phyloP scores from a whole-genome alignment of 2,113 vertebrate species.

The Serinus canaria region DNA sequence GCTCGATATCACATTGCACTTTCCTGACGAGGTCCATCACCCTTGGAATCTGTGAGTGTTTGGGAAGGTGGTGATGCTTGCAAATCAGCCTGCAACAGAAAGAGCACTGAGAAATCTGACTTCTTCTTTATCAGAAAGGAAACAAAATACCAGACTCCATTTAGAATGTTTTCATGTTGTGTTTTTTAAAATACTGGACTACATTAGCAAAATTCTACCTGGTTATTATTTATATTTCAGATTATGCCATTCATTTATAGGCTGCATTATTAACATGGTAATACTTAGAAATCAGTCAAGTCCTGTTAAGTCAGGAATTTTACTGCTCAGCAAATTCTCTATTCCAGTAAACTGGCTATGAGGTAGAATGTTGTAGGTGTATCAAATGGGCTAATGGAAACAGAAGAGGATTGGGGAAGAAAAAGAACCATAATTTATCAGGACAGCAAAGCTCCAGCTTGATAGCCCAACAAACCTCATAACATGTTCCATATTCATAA shows the following conservation, averaged over 20 bases:
- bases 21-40: constrained; percentile 45
- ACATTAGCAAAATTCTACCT: background rate
- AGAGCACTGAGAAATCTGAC: background rate
- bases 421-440: background rate
- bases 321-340: background rate
- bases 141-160: background rate
- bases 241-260: background rate
- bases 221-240: background rate
- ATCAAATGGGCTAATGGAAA: background rate
- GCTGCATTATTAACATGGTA: background rate
- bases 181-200: background rate
- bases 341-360: background rate
- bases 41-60: constrained; percentile 35
- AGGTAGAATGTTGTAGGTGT: background rate
- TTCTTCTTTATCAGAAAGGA: constrained; percentile 6
- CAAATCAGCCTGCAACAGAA: constrained; percentile 46
- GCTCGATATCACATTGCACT: background rate
- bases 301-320: background rate
- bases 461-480: background rate
- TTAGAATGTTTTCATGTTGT: background rate
- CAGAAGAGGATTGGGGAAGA: background rate
- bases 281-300: background rate
- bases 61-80: constrained; percentile 38
- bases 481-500: background rate
- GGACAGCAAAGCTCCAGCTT: background rate